These are phyloP conservation scores for Catharus bicknelli DNA, from an alignment of 2,113 vertebrate species.

Conservation along the genomic window DNA sequence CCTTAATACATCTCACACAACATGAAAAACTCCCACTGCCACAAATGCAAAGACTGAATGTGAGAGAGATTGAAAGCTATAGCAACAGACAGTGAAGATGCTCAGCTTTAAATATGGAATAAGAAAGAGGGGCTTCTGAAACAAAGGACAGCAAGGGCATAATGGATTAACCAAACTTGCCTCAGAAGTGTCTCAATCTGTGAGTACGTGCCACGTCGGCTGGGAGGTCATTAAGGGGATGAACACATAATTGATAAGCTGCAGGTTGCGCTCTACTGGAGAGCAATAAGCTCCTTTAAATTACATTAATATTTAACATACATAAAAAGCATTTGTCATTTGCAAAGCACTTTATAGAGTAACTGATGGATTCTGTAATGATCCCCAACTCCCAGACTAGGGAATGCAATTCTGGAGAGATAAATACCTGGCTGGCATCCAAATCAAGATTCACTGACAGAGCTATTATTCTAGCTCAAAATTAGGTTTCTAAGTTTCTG, in stretches of 20 bases:
- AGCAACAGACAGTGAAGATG: neutral
- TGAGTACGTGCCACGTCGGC: fast-evolving
- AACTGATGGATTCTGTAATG: conserved; percentile 27
- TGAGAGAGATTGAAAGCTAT: neutral
- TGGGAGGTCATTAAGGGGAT: conserved; percentile 29
- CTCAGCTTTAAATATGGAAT: neutral
- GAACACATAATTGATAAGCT: conserved; percentile 47
- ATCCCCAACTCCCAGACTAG: neutral
- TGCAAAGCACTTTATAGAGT: neutral
- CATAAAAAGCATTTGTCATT: conserved; percentile 33
- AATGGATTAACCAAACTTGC: neutral
- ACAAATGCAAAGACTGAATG: neutral
- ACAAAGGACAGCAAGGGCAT: neutral
- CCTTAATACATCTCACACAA: neutral
- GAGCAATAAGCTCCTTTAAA: conserved; percentile 42
- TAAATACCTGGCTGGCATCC: neutral
- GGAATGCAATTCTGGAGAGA: neutral
- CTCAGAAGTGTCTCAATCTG: neutral
- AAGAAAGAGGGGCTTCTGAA: neutral
- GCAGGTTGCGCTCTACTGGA: neutral
- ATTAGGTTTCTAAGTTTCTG: neutral
- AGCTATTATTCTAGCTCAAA: neutral
- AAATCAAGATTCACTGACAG: neutral
- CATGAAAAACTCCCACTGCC: neutral
- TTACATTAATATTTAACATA: conserved; percentile 56